Percentiles rank a stretch among this genome's conserved stretches.
phyloP scores from a whole-genome alignment of 1,140 invertebrate genomes.

The Hyles vespertilio region DNA sequence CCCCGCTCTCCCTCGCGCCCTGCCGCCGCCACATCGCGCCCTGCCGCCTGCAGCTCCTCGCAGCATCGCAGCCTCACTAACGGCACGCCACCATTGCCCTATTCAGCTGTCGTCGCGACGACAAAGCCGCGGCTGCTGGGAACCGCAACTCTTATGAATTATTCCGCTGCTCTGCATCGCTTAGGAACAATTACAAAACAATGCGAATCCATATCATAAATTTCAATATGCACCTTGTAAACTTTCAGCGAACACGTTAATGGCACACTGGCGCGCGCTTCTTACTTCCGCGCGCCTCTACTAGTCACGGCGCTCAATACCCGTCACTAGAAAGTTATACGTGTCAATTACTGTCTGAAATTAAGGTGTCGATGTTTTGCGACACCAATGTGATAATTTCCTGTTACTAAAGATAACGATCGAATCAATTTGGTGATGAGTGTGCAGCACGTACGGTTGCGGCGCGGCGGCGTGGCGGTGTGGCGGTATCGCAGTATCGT shows the following conservation, averaged over 20 bases:
- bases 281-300: background rate
- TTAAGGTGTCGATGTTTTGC: slow-evolving; percentile 23
- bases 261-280: too few species aligned
- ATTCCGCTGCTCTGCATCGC: slow-evolving; percentile 54
- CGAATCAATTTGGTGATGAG: slow-evolving; percentile 52
- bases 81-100: slow-evolving; percentile 60
- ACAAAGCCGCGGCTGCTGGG: slow-evolving; percentile 54
- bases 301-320: slow-evolving; percentile 1
- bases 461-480: background rate
- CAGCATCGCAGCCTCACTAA: slow-evolving; percentile 27
- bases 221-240: slow-evolving; percentile 57
- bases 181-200: slow-evolving; percentile 71
- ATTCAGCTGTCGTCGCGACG: slow-evolving; percentile 66
- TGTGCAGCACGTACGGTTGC: slow-evolving; percentile 36
- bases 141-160: slow-evolving; percentile 65
- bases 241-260: slow-evolving; percentile 28
- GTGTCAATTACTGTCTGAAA: slow-evolving; percentile 12
- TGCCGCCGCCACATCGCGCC: slow-evolving; percentile 12
- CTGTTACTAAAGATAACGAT: slow-evolving; percentile 58
- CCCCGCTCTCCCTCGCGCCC: slow-evolving; percentile 19
- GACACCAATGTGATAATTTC: slow-evolving; percentile 44
- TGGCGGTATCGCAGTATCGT: slow-evolving; percentile 24
- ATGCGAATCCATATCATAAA: slow-evolving; percentile 68
- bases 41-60: slow-evolving; percentile 19
- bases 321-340: slow-evolving; percentile 9